Base-by-base conservation (phyloP, 2,888 invertebrate species). In the Drosophila antonietae region DNA sequence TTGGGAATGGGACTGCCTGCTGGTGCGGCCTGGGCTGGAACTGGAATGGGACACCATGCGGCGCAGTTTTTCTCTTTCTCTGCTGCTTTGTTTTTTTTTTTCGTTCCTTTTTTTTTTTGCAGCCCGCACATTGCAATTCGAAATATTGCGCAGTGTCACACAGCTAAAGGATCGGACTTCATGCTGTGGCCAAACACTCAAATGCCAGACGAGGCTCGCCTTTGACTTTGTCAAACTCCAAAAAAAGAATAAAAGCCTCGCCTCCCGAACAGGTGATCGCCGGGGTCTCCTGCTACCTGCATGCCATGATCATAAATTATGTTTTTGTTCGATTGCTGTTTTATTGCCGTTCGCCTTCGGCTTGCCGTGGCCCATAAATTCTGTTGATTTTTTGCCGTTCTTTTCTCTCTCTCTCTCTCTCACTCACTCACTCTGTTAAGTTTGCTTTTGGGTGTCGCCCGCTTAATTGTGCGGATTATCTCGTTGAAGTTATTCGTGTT, bases 141-240 rank as follows among this genome's bases (percentile, higher is more conserved):
- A 83, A 87, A 89, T 75, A 88, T 88, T 83, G 83, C 86, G 77
- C 89, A 83, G 72, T 83, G 88, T 89, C 90, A 88, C 75, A 82
- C 63, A 72, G 52, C 57, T 4, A 15, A 69, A 75, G 81, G 81
- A 81, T 78, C 68, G n/a, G 73, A 78, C 82, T 78, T 63, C 83
- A 81, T 83, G 83, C 83, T 83, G 83, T 41, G 89, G 87, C 51
- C 89, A 78, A 89, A 83, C 83, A 83, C 83, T 83, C 83, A 86
- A 83, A 67, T 80, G 81, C 87, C 89, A 75, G 60, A 53, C 73
- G 70, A 68, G 71, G 57, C 73, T 67, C 66, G 49, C 64, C 67
- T 62, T 55, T 69, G 74, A 88, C 82, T 76, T 88, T 88, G 76
- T 69, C 85, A 73, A 78, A 47, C 75, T 81, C 39, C 63, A 10